Evolutionary conservation across 2,113 vertebrate species (phyloP).

Genomic region (Ctenodactylus gundi): DNA sequence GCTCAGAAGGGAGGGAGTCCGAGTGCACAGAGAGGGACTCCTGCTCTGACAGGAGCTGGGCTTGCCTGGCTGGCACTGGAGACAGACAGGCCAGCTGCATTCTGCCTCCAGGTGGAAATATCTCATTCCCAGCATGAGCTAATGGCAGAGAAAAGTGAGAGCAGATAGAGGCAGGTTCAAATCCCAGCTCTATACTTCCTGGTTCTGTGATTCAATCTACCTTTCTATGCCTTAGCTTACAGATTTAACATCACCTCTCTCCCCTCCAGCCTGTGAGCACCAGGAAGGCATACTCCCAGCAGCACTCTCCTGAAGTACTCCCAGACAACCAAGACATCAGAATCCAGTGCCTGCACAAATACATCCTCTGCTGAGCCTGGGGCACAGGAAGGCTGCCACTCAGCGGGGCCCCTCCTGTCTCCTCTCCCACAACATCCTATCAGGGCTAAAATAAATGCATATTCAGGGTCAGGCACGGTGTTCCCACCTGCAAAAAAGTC

Average conservation of each 20-base stretch:
- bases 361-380: accelerated
- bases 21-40: neutral
- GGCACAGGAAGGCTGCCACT: accelerated
- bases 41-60: neutral
- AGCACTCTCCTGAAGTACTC: neutral
- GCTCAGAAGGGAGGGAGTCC: neutral
- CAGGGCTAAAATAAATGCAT: neutral
- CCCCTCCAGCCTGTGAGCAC: neutral
- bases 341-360: neutral
- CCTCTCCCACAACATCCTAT: neutral
- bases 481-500: neutral
- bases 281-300: accelerated
- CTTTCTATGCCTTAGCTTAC: neutral
- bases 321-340: neutral
- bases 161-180: neutral
- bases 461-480: too few relatives aligned
- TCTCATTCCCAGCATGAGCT: neutral
- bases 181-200: neutral
- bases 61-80: neutral
- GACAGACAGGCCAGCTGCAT: neutral
- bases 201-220: neutral
- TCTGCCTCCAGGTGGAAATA: too few relatives aligned
- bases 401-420: accelerated
- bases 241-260: too few relatives aligned
- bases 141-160: neutral